These are phyloP conservation scores for Hypocryptadius cinnamomeus DNA, from an alignment of 2,113 vertebrate genomes.

Conservation along the genomic window DNA sequence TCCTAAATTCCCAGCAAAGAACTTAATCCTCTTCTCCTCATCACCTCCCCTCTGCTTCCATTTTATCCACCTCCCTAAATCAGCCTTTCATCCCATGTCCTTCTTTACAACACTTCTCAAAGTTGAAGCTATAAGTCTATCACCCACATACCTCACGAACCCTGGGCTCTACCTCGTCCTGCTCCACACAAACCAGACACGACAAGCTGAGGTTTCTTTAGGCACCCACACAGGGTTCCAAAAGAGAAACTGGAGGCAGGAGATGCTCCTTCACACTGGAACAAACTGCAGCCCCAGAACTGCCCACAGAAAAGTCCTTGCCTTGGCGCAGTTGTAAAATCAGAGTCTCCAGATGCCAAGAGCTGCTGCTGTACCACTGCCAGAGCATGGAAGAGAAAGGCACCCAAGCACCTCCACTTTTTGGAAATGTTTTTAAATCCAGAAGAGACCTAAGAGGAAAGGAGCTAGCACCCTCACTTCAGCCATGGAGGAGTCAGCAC, in stretches of 20 bases:
- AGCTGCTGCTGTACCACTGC: background rate
- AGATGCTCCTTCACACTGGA: background rate
- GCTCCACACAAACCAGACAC: background rate
- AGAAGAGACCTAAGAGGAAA: background rate
- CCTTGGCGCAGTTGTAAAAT: background rate
- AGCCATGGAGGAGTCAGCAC: accelerated
- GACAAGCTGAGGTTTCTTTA: background rate
- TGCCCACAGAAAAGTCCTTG: background rate
- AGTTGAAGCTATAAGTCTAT: accelerated
- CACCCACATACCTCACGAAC: accelerated
- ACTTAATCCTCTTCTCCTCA: background rate
- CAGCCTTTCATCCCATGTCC: background rate
- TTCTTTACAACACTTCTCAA: background rate
- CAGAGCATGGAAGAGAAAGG: background rate
- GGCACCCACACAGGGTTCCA: background rate
- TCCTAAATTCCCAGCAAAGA: background rate
- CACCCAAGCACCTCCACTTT: background rate
- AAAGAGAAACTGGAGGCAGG: background rate
- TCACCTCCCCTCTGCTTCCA: background rate
- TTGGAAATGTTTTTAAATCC: background rate
- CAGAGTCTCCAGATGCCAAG: background rate
- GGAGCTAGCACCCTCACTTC: accelerated
- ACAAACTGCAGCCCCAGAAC: background rate
- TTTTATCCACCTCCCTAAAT: background rate
- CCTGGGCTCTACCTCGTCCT: no score